phyloP scores from a whole-genome alignment of 2,797 vertebrate species.

The Limosa lapponica region DNA sequence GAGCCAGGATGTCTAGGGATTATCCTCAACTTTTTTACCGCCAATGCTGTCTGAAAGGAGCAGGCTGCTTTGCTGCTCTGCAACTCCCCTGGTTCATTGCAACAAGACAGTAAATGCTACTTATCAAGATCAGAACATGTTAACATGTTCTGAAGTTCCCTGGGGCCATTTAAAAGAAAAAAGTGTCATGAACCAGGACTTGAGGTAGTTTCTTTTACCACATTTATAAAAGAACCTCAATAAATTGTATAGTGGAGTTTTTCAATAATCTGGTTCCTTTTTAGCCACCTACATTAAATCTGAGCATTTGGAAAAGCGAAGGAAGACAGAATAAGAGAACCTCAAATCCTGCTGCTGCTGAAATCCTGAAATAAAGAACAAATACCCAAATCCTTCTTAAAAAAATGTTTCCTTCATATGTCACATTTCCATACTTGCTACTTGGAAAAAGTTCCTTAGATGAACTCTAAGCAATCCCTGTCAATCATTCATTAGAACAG shows the following conservation, averaged over 20 bases:
- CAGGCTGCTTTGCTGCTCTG: not conserved
- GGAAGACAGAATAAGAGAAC: not conserved
- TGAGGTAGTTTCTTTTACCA: not conserved
- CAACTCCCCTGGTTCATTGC: not conserved
- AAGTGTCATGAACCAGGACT: not conserved
- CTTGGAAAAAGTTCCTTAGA: constrained; percentile 16
- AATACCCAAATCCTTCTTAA: not conserved
- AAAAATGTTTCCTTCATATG: constrained; percentile 19
- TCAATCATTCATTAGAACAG: constrained; percentile 10
- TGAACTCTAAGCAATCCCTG: constrained; percentile 14
- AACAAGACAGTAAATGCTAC: not conserved
- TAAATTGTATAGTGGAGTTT: not conserved
- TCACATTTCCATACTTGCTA: constrained; percentile 46
- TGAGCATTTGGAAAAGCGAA: not conserved
- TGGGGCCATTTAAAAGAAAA: not conserved
- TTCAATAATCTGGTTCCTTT: not conserved
- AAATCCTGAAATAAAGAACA: constrained; percentile 3
- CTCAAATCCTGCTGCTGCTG: not conserved
- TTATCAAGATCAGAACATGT: not conserved
- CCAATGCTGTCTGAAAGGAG: not conserved
- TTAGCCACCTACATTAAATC: not conserved
- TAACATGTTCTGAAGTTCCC: not conserved
- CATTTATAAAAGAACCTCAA: not conserved
- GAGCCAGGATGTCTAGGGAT: not conserved
- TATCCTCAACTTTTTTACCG: not conserved